phyloP scores from a whole-genome alignment of 2,888 invertebrate genomes.

The Taenaris catops region DNA sequence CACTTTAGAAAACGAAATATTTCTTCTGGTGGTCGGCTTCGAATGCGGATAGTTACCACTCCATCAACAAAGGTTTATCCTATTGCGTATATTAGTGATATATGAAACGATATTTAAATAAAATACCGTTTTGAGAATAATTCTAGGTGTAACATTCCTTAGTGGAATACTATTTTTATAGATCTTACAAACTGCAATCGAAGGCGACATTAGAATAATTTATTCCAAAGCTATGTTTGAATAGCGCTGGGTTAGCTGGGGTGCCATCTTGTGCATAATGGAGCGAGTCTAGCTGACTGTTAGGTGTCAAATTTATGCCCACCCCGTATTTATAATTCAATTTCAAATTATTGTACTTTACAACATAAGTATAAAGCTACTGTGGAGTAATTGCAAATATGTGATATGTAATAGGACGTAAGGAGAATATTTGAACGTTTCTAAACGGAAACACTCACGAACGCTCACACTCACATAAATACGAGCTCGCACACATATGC shows the following conservation, averaged over 20 bases:
- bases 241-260: slow-evolving; percentile 26
- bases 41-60: too few relatives aligned
- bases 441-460: too few relatives aligned
- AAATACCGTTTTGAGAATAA: slow-evolving; percentile 1
- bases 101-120: too few relatives aligned
- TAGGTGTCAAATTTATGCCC: slow-evolving; percentile 40
- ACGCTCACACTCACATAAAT: not conserved
- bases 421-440: too few relatives aligned
- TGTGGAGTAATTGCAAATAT: slow-evolving; percentile 2
- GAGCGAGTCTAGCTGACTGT: slow-evolving; percentile 35
- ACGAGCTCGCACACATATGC: not conserved
- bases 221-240: slow-evolving; percentile 21
- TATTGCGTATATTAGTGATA: too few relatives aligned
- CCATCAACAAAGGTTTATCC: too few relatives aligned
- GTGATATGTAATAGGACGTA: too few relatives aligned
- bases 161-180: slow-evolving; percentile 9
- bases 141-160: not conserved
- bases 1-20: too few relatives aligned
- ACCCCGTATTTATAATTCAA: slow-evolving; percentile 19
- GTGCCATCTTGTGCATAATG: slow-evolving; percentile 48
- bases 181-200: slow-evolving; percentile 13
- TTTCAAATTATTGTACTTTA: slow-evolving; percentile 10
- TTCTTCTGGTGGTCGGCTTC: too few relatives aligned
- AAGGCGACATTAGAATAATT: slow-evolving; percentile 22
- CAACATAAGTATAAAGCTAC: slow-evolving; percentile 1